Base-by-base conservation (phyloP, 2,797 vertebrate genomes). In the Bovichtus diacanthus region DNA sequence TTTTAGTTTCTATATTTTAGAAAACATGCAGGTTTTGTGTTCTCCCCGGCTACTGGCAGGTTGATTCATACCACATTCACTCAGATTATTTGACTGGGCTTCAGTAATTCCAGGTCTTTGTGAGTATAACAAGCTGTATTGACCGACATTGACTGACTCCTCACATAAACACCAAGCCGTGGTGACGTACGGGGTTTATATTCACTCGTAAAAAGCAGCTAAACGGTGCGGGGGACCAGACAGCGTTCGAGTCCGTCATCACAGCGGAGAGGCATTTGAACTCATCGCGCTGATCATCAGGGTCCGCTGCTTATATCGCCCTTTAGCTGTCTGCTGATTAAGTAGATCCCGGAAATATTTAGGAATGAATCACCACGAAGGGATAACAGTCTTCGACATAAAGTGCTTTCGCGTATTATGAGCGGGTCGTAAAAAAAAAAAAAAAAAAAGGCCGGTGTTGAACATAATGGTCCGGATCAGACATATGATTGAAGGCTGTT, bases 291-390 rank as follows among this genome's bases (percentile, higher is more conserved):
- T 54, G 54, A 65, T 76, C 78, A 63, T 74, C 60, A 9, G 16
- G 38, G 31, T 83, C 56, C 18, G 0, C 7, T 31, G 9, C 71
- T 70, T 31, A 34, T 49, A 41, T 78, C 46, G 21, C 67, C 53
- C 80, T 51, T 59, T 21, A 74, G 53, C 62, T 36, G 63, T 60
- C 46, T 65, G 69, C 80, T 87, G 77, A 83, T 87, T 78, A 80
- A 84, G 31, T 60, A 46, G 58, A 86, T 81, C 70, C 58, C 49
- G 85, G 77, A 87, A 83, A 76, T 85, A 68, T 84, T 83, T 73
- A 46, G 80, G 47, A 80, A 54, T 69, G 66, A 87, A 84, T 87
- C 74, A 74, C 61, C 75, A 23, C 69, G 59, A 63, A 70, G 82
- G 87, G 85, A 83, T 31, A 61, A 54, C 43, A 46, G 72, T 71